These are phyloP conservation scores for Helarctos malayanus DNA, from an alignment of 2,797 vertebrate species.

Conservation along the genomic window DNA sequence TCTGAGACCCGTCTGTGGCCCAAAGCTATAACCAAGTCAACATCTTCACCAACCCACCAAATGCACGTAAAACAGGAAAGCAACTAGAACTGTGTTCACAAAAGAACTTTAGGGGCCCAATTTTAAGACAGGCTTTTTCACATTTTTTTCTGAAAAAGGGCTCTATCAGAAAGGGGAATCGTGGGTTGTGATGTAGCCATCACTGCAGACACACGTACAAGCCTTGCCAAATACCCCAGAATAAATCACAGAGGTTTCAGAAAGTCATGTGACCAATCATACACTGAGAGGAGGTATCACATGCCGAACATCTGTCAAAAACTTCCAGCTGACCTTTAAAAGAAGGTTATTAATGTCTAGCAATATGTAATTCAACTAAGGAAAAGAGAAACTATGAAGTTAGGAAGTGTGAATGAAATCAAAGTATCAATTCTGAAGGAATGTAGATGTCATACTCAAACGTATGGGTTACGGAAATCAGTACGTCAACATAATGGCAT, in stretches of 20 bases:
- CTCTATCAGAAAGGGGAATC: not conserved
- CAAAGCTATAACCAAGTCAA: not conserved
- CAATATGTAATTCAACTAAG: constrained; percentile 1
- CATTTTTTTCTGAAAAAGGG: not conserved
- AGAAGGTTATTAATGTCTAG: not conserved
- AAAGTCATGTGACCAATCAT: not conserved
- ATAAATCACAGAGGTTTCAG: not conserved
- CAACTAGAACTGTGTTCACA: not conserved
- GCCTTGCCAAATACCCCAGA: not conserved
- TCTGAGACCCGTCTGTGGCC: not conserved
- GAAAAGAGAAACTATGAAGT: not conserved
- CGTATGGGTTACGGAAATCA: not conserved
- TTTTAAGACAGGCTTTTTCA: not conserved
- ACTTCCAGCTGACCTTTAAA: not conserved
- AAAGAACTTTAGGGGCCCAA: not conserved
- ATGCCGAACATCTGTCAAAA: not conserved
- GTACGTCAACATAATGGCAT: not conserved
- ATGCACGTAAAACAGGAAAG: not conserved
- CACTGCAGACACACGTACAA: not conserved
- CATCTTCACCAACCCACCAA: not conserved
- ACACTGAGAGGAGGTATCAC: not conserved
- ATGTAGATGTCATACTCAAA: not conserved
- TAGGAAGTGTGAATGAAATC: not conserved
- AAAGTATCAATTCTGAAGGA: not conserved
- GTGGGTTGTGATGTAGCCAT: not conserved